These are phyloP conservation scores for Ips nitidus DNA, from an alignment of 1,140 invertebrate species.

Conservation along the genomic window DNA sequence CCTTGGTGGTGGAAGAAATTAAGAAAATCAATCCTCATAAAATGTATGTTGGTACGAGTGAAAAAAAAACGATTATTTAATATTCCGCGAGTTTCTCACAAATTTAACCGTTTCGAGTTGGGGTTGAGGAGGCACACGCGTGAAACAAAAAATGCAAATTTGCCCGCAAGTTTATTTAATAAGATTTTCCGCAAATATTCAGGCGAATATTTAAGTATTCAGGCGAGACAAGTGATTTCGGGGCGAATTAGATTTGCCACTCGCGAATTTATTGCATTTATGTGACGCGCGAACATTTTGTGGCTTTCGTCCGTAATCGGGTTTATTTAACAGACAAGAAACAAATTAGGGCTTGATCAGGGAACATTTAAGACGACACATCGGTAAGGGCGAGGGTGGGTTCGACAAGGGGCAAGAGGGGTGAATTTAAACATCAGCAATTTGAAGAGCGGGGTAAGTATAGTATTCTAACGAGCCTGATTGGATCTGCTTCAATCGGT, in stretches of 20 bases:
- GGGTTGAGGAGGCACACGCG: too few relatives aligned
- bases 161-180: constrained; percentile 32
- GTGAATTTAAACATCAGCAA: constrained; percentile 46
- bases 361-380: constrained; percentile 47
- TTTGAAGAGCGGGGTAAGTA: constrained; percentile 44
- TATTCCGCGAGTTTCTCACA: too few relatives aligned
- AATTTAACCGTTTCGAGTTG: too few relatives aligned
- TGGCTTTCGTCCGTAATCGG: constrained; percentile 42
- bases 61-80: too few relatives aligned
- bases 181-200: constrained; percentile 29
- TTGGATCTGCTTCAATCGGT: constrained; percentile 52
- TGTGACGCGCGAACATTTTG: constrained; percentile 33
- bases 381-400: background rate
- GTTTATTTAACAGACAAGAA: constrained; percentile 50
- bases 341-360: constrained; percentile 51
- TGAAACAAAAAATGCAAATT: constrained; percentile 22
- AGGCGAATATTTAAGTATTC: constrained; percentile 35
- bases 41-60: too few relatives aligned
- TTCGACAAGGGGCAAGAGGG: constrained; percentile 23
- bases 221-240: constrained; percentile 31
- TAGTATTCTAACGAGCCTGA: constrained; percentile 47
- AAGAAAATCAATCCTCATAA: too few relatives aligned
- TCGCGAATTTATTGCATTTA: constrained; percentile 30
- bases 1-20: too few relatives aligned
- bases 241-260: constrained; percentile 31